Evolutionary conservation across 2,888 invertebrate genomes (phyloP).

Genomic region (Oscheius sp.): DNA sequence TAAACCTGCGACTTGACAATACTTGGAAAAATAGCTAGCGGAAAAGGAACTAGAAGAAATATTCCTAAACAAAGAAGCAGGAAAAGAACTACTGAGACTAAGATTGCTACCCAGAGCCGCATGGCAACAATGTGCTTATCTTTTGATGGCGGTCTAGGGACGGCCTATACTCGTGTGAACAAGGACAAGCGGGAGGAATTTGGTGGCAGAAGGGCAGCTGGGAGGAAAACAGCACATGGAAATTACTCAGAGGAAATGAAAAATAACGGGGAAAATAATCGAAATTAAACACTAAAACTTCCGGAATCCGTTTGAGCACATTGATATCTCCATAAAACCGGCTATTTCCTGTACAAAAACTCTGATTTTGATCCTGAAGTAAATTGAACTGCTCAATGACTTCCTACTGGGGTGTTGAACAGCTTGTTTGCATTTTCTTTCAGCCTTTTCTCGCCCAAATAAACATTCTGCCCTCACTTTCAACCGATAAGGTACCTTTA

Average conservation of each 20-base stretch:
- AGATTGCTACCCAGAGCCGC: conserved; percentile 36
- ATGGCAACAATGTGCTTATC: conserved; percentile 26
- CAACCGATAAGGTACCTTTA: too few relatives aligned
- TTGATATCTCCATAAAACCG: too few relatives aligned
- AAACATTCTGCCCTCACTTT: too few relatives aligned
- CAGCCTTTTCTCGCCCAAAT: too few relatives aligned
- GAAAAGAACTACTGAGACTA: conserved; percentile 41
- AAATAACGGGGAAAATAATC: not conserved
- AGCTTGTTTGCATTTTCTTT: too few relatives aligned
- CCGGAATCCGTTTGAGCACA: too few relatives aligned
- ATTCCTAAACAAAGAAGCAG: conserved; percentile 45
- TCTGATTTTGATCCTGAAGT: too few relatives aligned
- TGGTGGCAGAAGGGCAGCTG: not conserved
- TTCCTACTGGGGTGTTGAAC: too few relatives aligned
- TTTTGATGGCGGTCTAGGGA: not conserved
- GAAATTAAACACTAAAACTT: too few relatives aligned
- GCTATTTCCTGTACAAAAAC: too few relatives aligned
- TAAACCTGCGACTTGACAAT: conserved; percentile 53
- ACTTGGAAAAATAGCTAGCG: conserved; percentile 49
- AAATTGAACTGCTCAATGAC: too few relatives aligned
- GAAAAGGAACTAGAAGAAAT: conserved; percentile 52
- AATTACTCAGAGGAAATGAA: not conserved
- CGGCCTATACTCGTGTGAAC: too few relatives aligned
- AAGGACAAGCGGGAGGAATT: not conserved
- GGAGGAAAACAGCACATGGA: not conserved